Conservation (phyloP, 1,140 invertebrate species). For the Leptinotarsa defecta region DNA sequence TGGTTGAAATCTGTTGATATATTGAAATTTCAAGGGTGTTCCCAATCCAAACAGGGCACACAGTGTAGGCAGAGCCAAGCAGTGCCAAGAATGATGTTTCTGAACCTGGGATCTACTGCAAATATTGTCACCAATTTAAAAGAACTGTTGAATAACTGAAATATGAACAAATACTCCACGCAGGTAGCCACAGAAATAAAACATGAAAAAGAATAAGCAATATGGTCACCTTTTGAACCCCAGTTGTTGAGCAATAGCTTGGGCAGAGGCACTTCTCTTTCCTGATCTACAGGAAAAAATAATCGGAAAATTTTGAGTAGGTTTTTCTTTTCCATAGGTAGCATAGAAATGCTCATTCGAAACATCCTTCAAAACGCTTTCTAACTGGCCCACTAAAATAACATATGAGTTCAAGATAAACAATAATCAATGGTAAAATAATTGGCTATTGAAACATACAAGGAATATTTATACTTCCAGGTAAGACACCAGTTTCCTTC, state of each 20-base stretch:
- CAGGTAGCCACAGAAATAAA: too few species aligned
- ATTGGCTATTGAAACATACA: slow-evolving; percentile 57
- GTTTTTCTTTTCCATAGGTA: slow-evolving; percentile 54
- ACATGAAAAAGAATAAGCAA: too few species aligned
- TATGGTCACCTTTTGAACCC: slow-evolving; percentile 57
- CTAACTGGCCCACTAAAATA: slow-evolving; percentile 50
- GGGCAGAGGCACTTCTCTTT: slow-evolving; percentile 55
- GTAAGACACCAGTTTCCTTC: slow-evolving; percentile 67
- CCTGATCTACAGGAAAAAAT: slow-evolving; percentile 59
- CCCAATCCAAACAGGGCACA: too few species aligned
- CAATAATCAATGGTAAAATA: neutral
- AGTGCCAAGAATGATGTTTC: too few species aligned
- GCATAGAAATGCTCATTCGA: slow-evolving; percentile 53
- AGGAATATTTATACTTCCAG: slow-evolving; percentile 72
- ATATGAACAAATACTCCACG: too few species aligned
- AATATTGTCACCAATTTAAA: too few species aligned
- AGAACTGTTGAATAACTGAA: too few species aligned
- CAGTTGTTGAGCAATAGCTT: slow-evolving; percentile 53
- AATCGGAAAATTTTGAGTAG: slow-evolving; percentile 53
- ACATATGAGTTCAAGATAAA: neutral
- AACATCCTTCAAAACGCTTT: slow-evolving; percentile 47
- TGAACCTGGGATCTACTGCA: too few species aligned
- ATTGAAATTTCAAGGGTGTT: too few species aligned
- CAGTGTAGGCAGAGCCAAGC: too few species aligned
- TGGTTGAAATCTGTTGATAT: too few species aligned